Evolutionary conservation across 2,888 invertebrate species (phyloP), one percentile per base, ranked within the genome.

Genomic region (Cheilosia vulpina): DNA sequence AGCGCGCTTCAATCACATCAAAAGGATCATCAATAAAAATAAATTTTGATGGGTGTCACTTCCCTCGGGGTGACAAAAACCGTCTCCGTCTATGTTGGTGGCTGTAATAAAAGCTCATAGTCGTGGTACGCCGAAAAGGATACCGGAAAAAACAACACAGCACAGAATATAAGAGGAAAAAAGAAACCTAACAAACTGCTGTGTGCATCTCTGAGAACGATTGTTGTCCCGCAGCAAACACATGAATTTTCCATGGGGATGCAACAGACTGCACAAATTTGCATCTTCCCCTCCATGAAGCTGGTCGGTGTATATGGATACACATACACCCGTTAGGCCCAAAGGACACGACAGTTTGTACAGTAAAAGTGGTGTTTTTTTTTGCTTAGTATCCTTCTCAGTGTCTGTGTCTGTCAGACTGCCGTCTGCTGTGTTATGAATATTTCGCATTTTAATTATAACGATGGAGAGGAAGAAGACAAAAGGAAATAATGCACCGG

Each of bases 391-490:
- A 27, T 27, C n/a, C 55, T 9, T 13, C 17, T 3, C 24, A 19
- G 21, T 9, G 13, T 13, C 11, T 38, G 38, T 38, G 38, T 57
- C 9, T 53, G 50, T 43, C 27, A 60, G 65, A 52, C 41, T 62
- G 13, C 41, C 34, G 65, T 69, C 80, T 72, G 66, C 60, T 60
- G 11, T 31, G 50, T 58, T 72, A 58, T 85, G 85, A 81, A 85
- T 77, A 63, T 77, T 85, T 81, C 60, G 60, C 81, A 81, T 85
- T 85, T 85, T 81, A 85, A 85, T 85, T 81, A 81, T 68, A 47
- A 62, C 66, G 71, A 72, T 68, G 65, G 55, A 71, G 65, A 58
- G 15, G n/a, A 38, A 24, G 34, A 19, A 19, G 15, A 27, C 73
- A 73, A 58, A 65, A 52, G 9, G 27, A 41, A 27, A 41, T 66